These are phyloP conservation scores for Eristalis arbustorum DNA, from an alignment of 2,888 invertebrate species.

Conservation along the genomic window DNA sequence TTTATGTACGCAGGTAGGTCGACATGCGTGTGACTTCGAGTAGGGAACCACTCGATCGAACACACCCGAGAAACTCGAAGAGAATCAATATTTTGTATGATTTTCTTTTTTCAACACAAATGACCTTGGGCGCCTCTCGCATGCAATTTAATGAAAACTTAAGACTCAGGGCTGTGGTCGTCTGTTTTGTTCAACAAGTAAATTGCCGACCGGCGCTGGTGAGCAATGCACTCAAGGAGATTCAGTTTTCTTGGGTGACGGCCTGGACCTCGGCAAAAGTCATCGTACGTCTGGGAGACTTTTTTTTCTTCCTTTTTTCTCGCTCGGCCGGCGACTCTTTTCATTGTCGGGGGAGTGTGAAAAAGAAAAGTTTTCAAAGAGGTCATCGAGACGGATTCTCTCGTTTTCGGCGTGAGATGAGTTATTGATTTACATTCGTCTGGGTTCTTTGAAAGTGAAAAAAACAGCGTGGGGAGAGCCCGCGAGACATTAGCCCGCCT, in stretches of 20 bases:
- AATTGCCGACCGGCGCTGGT: conserved; percentile 19
- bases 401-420: neutral
- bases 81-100: conserved; percentile 16
- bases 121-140: conserved; percentile 33
- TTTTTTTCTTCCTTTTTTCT: neutral
- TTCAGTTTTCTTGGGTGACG: conserved; percentile 19
- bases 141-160: conserved; percentile 14
- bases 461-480: neutral
- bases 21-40: neutral
- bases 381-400: conserved; percentile 2
- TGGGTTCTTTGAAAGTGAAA: neutral
- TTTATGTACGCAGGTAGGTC: conserved; percentile 5
- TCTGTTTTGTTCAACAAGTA: conserved; percentile 27
- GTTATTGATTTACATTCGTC: conserved; percentile 15
- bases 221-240: conserved; percentile 30
- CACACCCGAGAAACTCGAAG: neutral
- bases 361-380: conserved; percentile 16
- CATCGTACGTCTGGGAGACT: conserved; percentile 35
- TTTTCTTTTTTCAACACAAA: neutral
- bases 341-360: neutral
- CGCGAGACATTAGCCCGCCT: neutral
- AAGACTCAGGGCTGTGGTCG: neutral
- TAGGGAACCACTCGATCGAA: neutral
- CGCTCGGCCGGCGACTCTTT: neutral
- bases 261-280: conserved; percentile 37